Base-by-base conservation (phyloP, 2,797 vertebrate genomes). In the Esox lucius region DNA sequence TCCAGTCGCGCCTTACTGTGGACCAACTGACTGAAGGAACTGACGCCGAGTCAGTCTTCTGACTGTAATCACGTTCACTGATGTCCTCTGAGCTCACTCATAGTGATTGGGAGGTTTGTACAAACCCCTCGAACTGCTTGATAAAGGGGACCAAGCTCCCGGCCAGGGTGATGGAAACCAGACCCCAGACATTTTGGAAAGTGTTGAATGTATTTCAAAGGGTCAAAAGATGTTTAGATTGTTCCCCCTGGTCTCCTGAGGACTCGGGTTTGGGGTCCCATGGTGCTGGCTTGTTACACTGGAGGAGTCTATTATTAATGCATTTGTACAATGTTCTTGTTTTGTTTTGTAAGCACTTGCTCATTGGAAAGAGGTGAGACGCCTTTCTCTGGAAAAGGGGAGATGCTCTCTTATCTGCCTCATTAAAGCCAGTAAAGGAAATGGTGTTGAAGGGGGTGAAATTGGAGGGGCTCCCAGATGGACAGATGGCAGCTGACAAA, bases 401-500 rank as follows among this genome's bases (percentile, higher is more conserved):
- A 31, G 28, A n/a, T n/a, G n/a, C n/a, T 78, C 48, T 53, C 71
- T 67, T 51, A 33, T 70, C 53, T 74, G 70, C 62, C 46, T 65
- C 70, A 67, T 73, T 67, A 77, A 77, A 77, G 80, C 81, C 65
- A 46, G 61, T 22, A 24, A 61, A 70, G 83, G 89, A 67, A 84
- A 83, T 91, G 84, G 89, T 91, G 92, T 91, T 84, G 75, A 73
- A 82, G 84, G 65, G 53, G 76, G 65, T 67, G 33, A 1, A 7
- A 33, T 67, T 66, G 79, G 24, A n/a, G 73, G 72, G 80, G 77
- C 76, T 73, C 75, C 85, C 85, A 89, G 90, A 90, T 83, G 75
- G 91, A 92, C 92, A 94, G 89, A 92, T 94, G 93, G 91, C 89
- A 91, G 90, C 89, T 93, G 89, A 92, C 89, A 94, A 94, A 94